phyloP scores from a whole-genome alignment of 2,888 invertebrate species.

The Endotricha flammealis region DNA sequence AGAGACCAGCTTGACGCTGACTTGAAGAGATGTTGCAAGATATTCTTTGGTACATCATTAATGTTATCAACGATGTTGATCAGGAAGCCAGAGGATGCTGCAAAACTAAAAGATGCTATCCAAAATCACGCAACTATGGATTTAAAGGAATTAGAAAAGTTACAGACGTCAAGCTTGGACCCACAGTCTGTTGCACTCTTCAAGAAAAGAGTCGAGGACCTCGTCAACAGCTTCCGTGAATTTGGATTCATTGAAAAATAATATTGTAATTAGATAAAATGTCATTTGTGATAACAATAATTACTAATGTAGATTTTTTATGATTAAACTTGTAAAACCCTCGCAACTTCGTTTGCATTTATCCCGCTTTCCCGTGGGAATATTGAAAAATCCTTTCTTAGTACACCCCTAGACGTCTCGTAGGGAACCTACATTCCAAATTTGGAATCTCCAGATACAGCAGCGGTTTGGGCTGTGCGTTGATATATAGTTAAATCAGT shows the following conservation, averaged over 20 bases:
- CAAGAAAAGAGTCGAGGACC: not conserved
- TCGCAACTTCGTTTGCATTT: too few relatives aligned
- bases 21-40: not conserved
- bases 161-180: not conserved
- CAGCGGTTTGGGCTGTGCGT: too few relatives aligned
- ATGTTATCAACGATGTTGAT: conserved; percentile 1
- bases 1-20: conserved; percentile 34
- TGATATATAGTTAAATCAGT: too few relatives aligned
- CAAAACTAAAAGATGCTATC: not conserved
- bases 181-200: not conserved
- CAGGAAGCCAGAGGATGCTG: not conserved
- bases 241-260: not conserved
- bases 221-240: not conserved
- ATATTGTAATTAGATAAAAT: too few relatives aligned
- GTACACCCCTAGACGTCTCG: too few relatives aligned
- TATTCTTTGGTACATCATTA: not conserved
- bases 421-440: too few relatives aligned
- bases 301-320: too few relatives aligned
- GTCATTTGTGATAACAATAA: too few relatives aligned
- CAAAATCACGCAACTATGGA: not conserved
- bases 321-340: too few relatives aligned
- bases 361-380: too few relatives aligned
- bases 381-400: too few relatives aligned
- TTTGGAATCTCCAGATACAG: too few relatives aligned
- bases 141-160: not conserved